Percentiles rank a stretch among this genome's conserved stretches.
phyloP scores from a whole-genome alignment of 2,113 vertebrate species.

The Montifringilla adamsi region DNA sequence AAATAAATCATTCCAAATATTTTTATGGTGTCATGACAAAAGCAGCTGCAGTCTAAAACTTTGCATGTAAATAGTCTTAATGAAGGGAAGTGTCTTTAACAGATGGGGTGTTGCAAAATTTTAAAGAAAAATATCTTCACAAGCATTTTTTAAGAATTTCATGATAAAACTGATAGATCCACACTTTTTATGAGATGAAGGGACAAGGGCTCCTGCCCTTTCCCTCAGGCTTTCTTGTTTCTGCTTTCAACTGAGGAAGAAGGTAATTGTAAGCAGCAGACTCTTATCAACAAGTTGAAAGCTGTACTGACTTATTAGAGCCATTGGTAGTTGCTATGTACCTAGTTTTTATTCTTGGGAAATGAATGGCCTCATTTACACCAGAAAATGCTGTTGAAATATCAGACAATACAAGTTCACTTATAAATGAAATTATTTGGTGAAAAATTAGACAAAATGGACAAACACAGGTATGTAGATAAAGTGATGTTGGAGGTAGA shows the following conservation, averaged over 20 bases:
- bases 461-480: neutral
- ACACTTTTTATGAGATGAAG: neutral
- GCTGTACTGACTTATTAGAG: neutral
- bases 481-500: neutral
- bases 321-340: neutral
- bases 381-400: neutral
- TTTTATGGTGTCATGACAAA: slow-evolving; percentile 56
- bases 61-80: slow-evolving; percentile 54
- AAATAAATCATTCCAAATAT: slow-evolving; percentile 3
- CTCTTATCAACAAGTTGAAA: slow-evolving; percentile 9
- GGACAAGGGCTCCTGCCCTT: neutral
- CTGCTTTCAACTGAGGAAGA: neutral
- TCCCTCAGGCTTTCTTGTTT: neutral
- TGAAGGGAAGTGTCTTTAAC: slow-evolving; percentile 27
- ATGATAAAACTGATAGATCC: neutral
- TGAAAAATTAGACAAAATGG: neutral
- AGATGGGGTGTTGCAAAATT: slow-evolving; percentile 26
- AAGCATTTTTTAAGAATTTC: neutral
- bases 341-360: neutral
- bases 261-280: neutral
- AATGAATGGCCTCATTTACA: neutral
- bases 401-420: neutral
- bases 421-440: neutral
- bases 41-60: slow-evolving; percentile 17
- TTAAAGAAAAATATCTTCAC: neutral